Evolutionary conservation across 92 coral and sea anemone genomes (phyloP), one percentile per base, ranked within the genome.

Genomic region (Epizoanthus stellaris): DNA sequence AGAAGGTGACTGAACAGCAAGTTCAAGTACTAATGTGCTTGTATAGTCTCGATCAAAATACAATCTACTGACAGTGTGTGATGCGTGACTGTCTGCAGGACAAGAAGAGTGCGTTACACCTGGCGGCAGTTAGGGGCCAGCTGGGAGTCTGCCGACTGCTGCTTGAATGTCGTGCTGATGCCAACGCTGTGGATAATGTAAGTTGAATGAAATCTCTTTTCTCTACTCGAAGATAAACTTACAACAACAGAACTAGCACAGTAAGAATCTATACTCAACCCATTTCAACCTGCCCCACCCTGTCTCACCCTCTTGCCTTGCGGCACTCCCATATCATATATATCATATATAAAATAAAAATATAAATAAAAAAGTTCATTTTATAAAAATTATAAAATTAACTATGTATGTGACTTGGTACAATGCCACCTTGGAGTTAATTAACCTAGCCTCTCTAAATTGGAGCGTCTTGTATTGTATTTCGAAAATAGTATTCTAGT

Each of bases 71-170:
- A 10, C 17, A 25, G 0, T 16, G 39, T 10, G 17, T 49, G 23
- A 73, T 2, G 16, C 14, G 39, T 45, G 60, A 20, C 40, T 42
- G 39, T 19, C 36, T 39, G 19, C 23, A 96, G 99, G 97, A 96
- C 76, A 93, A 95, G 56, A 94, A 85, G 85, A 93, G 95, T 63
- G 98, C 99, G 4, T 67, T 96, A 4, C 99, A 96, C 75, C 76
- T 96, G 76, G 98, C 97, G 14, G 87, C 97, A 17, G 91, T 85
- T 75, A 89, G 82, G 23, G 99, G 99, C 17, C 90, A 87, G 38
- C 68, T 79, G 3, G 98, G 90, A 34, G 95, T 91, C 19, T 96
- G 99, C 34, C 88, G 91, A 54, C 70, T 95, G 63, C 93, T 96
- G 61, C 86, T 96, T 16, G 89, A 88, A 54, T 87, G 91, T 3